Percentiles rank a stretch among this genome's conserved stretches.
These are phyloP conservation scores for Crocallis elinguaria DNA, from an alignment of 2,888 invertebrate species.

Conservation along the genomic window DNA sequence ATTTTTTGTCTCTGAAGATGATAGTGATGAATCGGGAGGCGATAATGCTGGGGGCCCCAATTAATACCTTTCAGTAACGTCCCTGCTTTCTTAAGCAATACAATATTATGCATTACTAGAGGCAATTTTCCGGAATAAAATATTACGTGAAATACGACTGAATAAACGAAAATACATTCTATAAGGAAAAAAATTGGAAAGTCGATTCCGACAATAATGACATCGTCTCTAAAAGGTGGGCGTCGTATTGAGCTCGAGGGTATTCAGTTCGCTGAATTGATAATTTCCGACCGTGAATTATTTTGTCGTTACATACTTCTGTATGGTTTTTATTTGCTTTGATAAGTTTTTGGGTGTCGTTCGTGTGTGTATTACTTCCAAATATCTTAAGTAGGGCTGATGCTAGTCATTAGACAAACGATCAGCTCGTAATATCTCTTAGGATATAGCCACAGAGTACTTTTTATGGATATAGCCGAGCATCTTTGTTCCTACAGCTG, in stretches of 20 bases:
- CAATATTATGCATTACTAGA: conserved; percentile 1
- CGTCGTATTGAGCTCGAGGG: not conserved
- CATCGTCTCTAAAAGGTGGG: not conserved
- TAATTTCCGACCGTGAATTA: not conserved
- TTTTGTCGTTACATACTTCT: not conserved
- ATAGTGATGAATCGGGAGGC: no score
- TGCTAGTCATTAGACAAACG: no score
- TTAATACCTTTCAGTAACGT: not conserved
- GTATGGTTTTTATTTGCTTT: not conserved
- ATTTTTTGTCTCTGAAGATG: no score
- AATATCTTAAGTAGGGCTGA: no score
- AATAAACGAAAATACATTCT: conserved; percentile 9
- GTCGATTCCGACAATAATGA: conserved; percentile 11
- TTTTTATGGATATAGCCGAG: no score
- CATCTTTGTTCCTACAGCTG: no score
- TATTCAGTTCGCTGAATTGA: not conserved
- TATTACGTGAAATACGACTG: conserved; percentile 7
- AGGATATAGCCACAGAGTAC: no score
- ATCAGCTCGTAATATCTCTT: no score
- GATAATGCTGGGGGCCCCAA: not conserved
- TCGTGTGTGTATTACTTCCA: no score
- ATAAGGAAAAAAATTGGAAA: not conserved
- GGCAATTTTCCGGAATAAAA: conserved; percentile 12
- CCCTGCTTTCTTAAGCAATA: not conserved
- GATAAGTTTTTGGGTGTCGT: no score